These are phyloP conservation scores for Frieseomelitta varia DNA, from an alignment of 1,140 invertebrate genomes.

Conservation along the genomic window DNA sequence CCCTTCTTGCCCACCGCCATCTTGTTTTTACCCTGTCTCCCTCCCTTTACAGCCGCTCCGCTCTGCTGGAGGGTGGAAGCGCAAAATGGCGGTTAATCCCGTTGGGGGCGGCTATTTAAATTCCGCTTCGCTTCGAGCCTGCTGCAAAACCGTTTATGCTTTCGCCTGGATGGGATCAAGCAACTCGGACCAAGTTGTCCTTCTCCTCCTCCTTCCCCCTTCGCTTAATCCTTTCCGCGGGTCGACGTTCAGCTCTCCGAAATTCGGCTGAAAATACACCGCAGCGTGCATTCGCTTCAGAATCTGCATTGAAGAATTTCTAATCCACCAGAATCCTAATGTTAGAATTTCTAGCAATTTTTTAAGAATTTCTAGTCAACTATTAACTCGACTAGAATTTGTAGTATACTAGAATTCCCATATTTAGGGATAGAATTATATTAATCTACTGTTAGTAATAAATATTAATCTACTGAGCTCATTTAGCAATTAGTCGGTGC, in stretches of 20 bases:
- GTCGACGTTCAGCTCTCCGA: neutral
- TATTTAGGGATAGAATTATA: too few species aligned
- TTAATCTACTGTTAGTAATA: too few species aligned
- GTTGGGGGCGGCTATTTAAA: slow-evolving; percentile 60
- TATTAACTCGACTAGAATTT: too few species aligned
- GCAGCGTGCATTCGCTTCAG: neutral
- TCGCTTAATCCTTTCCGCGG: slow-evolving; percentile 21
- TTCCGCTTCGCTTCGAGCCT: slow-evolving; percentile 45
- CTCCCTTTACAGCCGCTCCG: slow-evolving; percentile 42
- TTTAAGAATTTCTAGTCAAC: too few species aligned
- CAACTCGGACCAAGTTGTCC: slow-evolving; percentile 23
- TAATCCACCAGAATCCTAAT: too few species aligned
- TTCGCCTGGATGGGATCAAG: slow-evolving; percentile 13
- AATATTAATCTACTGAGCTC: too few species aligned
- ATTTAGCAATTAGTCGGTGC: neutral
- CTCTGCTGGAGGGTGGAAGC: slow-evolving; percentile 52
- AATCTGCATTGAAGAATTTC: neutral
- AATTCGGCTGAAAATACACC: neutral
- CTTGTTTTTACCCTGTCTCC: slow-evolving; percentile 69
- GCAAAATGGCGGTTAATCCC: slow-evolving; percentile 77
- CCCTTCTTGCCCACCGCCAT: slow-evolving; percentile 65
- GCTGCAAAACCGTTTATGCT: slow-evolving; percentile 26
- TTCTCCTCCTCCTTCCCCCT: neutral
- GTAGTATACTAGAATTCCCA: too few species aligned
- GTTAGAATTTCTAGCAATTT: too few species aligned